phyloP scores from a whole-genome alignment of 2,797 vertebrate species.

The Etheostoma nigrum region DNA sequence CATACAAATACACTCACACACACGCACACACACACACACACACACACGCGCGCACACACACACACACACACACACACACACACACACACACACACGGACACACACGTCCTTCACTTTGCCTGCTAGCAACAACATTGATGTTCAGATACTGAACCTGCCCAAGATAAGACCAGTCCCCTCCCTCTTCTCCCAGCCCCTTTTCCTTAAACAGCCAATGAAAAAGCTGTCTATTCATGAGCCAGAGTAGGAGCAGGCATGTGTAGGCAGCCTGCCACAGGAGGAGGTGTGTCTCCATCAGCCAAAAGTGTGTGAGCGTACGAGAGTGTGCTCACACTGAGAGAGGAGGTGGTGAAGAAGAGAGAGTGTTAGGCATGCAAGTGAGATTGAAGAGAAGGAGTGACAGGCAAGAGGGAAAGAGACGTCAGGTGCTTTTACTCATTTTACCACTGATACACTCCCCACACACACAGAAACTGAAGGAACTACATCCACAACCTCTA shows the following conservation, averaged over 20 bases:
- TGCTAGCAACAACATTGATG: slow-evolving; percentile 47
- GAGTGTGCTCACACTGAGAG: slow-evolving; percentile 72
- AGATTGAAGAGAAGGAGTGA: slow-evolving; percentile 53
- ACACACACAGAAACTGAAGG: slow-evolving; percentile 40
- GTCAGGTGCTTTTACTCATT: slow-evolving; percentile 63
- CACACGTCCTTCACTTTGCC: slow-evolving; percentile 26
- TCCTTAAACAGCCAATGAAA: slow-evolving; percentile 72
- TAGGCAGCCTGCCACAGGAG: slow-evolving; percentile 76
- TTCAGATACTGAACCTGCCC: slow-evolving; percentile 47
- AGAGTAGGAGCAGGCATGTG: slow-evolving; percentile 69
- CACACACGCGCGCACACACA: slow-evolving; percentile 9
- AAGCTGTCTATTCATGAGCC: slow-evolving; percentile 64
- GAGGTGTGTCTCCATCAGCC: slow-evolving; percentile 79
- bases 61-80: slow-evolving; percentile 12
- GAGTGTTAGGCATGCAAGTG: slow-evolving; percentile 70
- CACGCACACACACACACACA: slow-evolving; percentile 18
- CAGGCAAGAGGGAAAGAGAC: slow-evolving; percentile 63
- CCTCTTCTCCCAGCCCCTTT: slow-evolving; percentile 59
- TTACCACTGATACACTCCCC: slow-evolving; percentile 47
- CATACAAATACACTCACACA: slow-evolving; percentile 17
- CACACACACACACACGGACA: slow-evolving; percentile 18
- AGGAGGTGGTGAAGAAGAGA: slow-evolving; percentile 64
- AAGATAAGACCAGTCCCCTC: slow-evolving; percentile 64
- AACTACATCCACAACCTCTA: slow-evolving; percentile 37
- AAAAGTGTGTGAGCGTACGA: slow-evolving; percentile 66